Evolutionary conservation across 2,888 invertebrate species (phyloP).

Genomic region (Netelia fuscicornis): DNA sequence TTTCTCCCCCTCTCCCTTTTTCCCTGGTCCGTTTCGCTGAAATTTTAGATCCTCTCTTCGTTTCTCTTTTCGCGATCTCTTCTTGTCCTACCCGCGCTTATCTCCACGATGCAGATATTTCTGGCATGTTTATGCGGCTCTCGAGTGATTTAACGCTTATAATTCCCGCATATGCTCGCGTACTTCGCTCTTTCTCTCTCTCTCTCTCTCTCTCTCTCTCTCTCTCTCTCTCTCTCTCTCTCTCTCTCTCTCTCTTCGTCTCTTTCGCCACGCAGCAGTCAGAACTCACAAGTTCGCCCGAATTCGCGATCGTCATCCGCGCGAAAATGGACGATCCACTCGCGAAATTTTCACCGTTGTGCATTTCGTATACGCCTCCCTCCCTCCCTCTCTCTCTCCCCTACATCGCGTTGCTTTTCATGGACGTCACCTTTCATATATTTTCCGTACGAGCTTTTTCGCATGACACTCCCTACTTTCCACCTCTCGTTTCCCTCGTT

Average conservation of each 20-base stretch:
- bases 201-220: conserved; percentile 1
- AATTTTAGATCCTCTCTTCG: conserved; percentile 2
- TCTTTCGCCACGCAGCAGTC: not conserved
- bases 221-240: not conserved
- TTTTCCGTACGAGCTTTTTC: conserved; percentile 61
- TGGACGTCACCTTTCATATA: conserved; percentile 63
- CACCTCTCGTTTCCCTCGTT: conserved; percentile 11
- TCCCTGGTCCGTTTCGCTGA: not conserved
- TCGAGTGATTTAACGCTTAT: conserved; percentile 70
- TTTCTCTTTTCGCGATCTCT: not conserved
- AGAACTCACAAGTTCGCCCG: conserved; percentile 33
- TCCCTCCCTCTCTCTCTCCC: conserved; percentile 5
- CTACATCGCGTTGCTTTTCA: conserved; percentile 44
- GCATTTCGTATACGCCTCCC: not conserved
- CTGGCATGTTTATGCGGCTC: conserved; percentile 70
- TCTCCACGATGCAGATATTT: conserved; percentile 69
- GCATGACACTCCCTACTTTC: conserved; percentile 15
- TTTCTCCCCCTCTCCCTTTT: not conserved
- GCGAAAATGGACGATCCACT: conserved; percentile 60
- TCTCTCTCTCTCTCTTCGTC: not conserved
- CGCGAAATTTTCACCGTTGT: conserved; percentile 4
- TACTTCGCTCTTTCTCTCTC: not conserved
- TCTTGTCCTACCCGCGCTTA: conserved; percentile 37
- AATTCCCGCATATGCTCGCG: conserved; percentile 41
- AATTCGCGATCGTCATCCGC: conserved; percentile 62